Evolutionary conservation across 2,888 invertebrate genomes (phyloP).

Genomic region (Phragmatobia fuliginosa): DNA sequence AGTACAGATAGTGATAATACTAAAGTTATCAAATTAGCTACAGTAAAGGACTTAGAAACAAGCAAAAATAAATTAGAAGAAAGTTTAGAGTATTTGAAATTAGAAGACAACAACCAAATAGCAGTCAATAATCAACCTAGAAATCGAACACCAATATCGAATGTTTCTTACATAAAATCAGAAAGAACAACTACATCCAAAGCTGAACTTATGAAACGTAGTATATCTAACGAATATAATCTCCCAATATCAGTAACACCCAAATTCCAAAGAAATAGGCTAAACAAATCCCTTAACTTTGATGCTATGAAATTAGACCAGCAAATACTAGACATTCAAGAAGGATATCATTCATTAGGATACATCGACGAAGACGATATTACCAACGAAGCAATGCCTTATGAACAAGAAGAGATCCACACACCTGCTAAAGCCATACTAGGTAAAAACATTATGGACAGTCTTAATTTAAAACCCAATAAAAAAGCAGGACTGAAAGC

Average conservation of each 20-base stretch:
- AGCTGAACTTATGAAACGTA: constrained; percentile 70
- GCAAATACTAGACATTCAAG: constrained; percentile 83
- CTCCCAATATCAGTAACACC: constrained; percentile 71
- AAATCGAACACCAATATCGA: constrained; percentile 81
- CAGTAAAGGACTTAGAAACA: constrained; percentile 81
- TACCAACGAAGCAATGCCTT: constrained; percentile 53
- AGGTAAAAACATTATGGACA: constrained; percentile 83
- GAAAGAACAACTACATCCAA: constrained; percentile 69
- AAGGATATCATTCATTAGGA: constrained; percentile 80
- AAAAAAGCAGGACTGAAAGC: constrained; percentile 81
- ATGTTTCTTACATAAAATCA: constrained; percentile 76
- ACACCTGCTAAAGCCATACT: constrained; percentile 78
- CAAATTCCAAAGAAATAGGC: constrained; percentile 82
- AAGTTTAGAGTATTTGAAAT: constrained; percentile 80
- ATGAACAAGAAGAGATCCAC: constrained; percentile 67
- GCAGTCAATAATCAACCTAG: constrained; percentile 83
- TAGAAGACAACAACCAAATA: constrained; percentile 80
- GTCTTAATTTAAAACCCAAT: constrained; percentile 79
- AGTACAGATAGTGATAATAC: constrained; percentile 75
- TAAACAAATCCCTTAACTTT: constrained; percentile 83
- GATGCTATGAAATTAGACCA: constrained; percentile 82
- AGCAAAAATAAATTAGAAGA: constrained; percentile 78
- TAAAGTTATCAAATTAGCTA: constrained; percentile 79
- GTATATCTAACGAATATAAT: constrained; percentile 76
- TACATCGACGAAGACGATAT: constrained; percentile 77